Conservation (phyloP, 1,140 invertebrate species). For the Saccostrea glomerata region DNA sequence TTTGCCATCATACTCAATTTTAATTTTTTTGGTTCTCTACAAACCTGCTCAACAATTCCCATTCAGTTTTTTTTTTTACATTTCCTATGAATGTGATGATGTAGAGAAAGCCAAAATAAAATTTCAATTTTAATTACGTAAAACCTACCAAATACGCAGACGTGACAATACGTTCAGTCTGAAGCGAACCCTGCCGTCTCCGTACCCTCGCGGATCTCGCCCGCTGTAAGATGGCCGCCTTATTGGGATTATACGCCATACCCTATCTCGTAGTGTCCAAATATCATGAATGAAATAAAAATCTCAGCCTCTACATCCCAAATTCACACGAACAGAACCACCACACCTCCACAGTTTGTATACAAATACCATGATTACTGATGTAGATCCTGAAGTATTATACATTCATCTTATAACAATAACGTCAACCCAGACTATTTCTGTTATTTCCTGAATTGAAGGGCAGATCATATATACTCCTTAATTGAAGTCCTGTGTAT, state of each 20-base stretch:
- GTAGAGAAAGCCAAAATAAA: too few species aligned
- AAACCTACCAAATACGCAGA: not conserved
- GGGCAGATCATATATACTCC: not conserved
- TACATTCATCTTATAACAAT: not conserved
- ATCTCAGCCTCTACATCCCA: not conserved
- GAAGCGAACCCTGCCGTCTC: not conserved
- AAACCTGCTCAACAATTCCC: too few species aligned
- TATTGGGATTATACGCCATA: conserved; percentile 8
- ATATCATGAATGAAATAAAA: not conserved
- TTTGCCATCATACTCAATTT: too few species aligned
- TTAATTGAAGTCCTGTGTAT: not conserved
- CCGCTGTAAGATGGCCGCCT: conserved; percentile 2
- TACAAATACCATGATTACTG: not conserved
- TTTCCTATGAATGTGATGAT: too few species aligned
- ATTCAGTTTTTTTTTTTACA: too few species aligned
- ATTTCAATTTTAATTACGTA: not conserved
- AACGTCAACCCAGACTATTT: not conserved
- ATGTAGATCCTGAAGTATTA: not conserved
- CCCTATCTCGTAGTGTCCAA: not conserved
- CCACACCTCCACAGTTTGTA: not conserved
- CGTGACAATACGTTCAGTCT: not conserved
- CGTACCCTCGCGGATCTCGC: not conserved
- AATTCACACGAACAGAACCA: not conserved
- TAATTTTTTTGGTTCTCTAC: too few species aligned
- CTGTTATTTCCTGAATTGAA: not conserved